Percentiles rank a stretch among this genome's conserved stretches.
Conservation (phyloP, 2,888 invertebrate species). For the Epirrhoe tristata region DNA sequence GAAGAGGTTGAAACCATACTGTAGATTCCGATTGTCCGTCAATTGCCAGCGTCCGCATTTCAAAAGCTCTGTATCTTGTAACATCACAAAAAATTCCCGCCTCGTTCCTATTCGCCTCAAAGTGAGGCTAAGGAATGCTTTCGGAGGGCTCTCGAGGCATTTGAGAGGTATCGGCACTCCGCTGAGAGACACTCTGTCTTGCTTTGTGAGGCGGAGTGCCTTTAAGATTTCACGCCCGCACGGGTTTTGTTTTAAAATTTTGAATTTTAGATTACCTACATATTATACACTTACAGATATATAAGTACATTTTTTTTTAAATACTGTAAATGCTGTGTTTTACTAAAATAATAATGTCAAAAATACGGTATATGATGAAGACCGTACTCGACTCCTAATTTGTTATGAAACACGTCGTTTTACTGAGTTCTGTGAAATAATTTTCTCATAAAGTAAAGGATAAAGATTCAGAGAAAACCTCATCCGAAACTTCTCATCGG, state of each 20-base stretch:
- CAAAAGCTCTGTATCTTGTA: background rate
- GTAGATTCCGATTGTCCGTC: background rate
- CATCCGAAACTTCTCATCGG: too few species aligned
- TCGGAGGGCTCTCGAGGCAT: slow-evolving; percentile 34
- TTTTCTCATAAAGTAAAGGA: too few species aligned
- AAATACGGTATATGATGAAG: too few species aligned
- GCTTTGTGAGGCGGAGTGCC: slow-evolving; percentile 22
- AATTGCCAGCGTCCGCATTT: background rate
- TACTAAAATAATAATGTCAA: too few species aligned
- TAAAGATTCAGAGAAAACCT: too few species aligned
- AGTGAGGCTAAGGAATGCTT: slow-evolving; percentile 38
- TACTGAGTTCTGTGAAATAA: too few species aligned
- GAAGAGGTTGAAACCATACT: too few species aligned
- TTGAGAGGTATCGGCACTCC: slow-evolving; percentile 35
- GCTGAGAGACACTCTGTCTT: slow-evolving; percentile 24
- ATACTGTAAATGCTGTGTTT: background rate
- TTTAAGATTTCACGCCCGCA: slow-evolving; percentile 18
- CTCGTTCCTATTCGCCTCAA: slow-evolving; percentile 7
- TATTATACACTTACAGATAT: too few species aligned
- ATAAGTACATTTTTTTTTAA: too few species aligned
- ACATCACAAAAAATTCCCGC: background rate
- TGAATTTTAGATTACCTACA: background rate
- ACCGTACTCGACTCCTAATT: too few species aligned
- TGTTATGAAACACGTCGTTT: too few species aligned
- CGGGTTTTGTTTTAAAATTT: slow-evolving; percentile 7